Conservation (phyloP, 2,113 vertebrate genomes). For the Carollia perspicillata region DNA sequence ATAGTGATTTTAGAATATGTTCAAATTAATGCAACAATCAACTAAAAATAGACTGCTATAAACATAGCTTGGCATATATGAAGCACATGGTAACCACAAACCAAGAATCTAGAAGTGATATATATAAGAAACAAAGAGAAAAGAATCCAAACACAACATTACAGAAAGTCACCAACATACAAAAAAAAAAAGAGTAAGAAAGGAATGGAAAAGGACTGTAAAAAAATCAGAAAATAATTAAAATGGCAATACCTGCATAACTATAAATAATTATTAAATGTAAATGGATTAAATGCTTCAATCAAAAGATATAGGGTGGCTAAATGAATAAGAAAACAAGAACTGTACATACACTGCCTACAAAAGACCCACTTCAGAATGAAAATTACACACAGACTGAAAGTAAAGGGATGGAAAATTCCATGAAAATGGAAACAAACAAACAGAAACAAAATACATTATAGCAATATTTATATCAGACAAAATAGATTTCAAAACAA, state of each 20-base stretch:
- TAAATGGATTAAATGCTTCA: not conserved
- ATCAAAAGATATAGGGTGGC: too few relatives aligned
- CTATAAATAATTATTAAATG: not conserved
- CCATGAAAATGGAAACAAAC: not conserved
- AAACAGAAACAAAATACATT: not conserved
- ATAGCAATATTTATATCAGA: not conserved
- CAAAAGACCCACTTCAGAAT: too few relatives aligned
- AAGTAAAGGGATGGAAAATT: too few relatives aligned
- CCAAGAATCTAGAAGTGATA: not conserved
- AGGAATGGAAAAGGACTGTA: not conserved
- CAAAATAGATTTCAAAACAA: not conserved
- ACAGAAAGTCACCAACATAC: not conserved
- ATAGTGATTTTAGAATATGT: not conserved
- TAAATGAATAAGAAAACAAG: too few relatives aligned
- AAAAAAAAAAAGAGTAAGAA: not conserved
- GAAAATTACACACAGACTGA: too few relatives aligned
- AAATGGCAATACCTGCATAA: not conserved
- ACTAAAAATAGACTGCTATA: not conserved
- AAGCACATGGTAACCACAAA: not conserved
- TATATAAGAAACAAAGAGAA: not conserved
- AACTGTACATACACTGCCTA: too few relatives aligned
- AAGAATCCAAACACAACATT: not conserved
- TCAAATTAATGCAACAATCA: not conserved
- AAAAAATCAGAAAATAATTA: not conserved
- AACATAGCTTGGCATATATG: not conserved